A percentile compares a stretch with the other conserved stretches of the same genome.
phyloP scores from a whole-genome alignment of 2,888 invertebrate genomes.

The Tanypteryx hageni region DNA sequence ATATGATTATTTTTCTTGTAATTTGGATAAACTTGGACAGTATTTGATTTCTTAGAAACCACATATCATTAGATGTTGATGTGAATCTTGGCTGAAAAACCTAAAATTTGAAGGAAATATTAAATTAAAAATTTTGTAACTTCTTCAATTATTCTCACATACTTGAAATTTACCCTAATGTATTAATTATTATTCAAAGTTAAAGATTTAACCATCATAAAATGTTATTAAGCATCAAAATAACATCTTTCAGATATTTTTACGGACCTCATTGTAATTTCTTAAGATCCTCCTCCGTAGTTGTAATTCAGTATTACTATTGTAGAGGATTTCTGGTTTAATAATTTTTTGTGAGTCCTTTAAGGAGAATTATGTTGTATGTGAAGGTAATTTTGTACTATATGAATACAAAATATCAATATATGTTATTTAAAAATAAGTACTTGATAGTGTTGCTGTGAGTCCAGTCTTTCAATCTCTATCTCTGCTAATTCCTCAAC shows the following conservation, averaged over 20 bases:
- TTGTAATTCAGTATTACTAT: neutral
- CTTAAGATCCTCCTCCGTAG: neutral
- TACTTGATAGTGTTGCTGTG: conserved; percentile 32
- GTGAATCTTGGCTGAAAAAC: neutral
- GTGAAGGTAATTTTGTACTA: neutral
- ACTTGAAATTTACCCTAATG: no score
- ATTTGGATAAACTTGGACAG: conserved; percentile 4
- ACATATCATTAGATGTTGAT: neutral
- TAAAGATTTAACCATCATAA: neutral
- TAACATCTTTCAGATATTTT: neutral
- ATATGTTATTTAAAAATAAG: neutral
- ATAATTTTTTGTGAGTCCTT: neutral
- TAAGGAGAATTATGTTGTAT: neutral
- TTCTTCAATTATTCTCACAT: neutral
- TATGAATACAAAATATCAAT: neutral
- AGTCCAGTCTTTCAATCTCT: neutral
- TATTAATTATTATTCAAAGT: no score
- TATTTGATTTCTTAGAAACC: neutral
- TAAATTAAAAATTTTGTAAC: neutral
- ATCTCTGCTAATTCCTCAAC: neutral
- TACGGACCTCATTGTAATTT: neutral
- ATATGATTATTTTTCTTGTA: conserved; percentile 12
- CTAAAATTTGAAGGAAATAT: neutral
- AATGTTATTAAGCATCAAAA: neutral
- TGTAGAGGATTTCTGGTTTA: neutral